Conservation (phyloP, 1,140 invertebrate genomes). For the Andrena cerasifolii region DNA sequence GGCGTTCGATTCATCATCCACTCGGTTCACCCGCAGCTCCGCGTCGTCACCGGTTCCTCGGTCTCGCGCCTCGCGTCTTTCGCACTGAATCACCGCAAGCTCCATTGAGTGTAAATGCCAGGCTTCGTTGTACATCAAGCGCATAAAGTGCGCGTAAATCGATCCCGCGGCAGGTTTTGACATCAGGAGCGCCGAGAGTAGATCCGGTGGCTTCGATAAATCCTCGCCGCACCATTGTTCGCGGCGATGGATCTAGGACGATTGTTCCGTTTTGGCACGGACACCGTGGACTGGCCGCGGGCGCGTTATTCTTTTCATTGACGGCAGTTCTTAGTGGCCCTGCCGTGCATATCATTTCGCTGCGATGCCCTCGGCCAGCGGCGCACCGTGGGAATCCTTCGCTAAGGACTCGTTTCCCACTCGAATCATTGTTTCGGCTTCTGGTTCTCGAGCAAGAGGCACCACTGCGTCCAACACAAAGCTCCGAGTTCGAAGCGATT, state of each 20-base stretch:
- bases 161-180: slow-evolving; percentile 61
- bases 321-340: neutral
- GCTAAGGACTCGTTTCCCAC: neutral
- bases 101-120: slow-evolving; percentile 27
- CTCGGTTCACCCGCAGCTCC: too few relatives aligned
- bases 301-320: slow-evolving; percentile 65
- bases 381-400: neutral
- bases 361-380: neutral
- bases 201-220: slow-evolving; percentile 63
- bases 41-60: neutral
- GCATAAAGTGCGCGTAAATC: slow-evolving; percentile 55
- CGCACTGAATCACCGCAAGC: slow-evolving; percentile 38
- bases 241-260: slow-evolving; percentile 57
- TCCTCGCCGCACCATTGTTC: slow-evolving; percentile 57
- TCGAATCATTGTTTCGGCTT: slow-evolving; percentile 5
- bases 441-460: neutral
- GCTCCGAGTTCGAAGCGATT: slow-evolving; percentile 63
- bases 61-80: neutral
- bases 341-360: slow-evolving; percentile 38
- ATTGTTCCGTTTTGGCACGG: slow-evolving; percentile 63
- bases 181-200: slow-evolving; percentile 29
- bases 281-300: slow-evolving; percentile 34
- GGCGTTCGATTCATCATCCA: too few relatives aligned
- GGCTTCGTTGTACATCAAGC: slow-evolving; percentile 33
- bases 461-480: slow-evolving; percentile 55